Conservation (phyloP, 2,113 vertebrate species). For the Eulemur macaco region DNA sequence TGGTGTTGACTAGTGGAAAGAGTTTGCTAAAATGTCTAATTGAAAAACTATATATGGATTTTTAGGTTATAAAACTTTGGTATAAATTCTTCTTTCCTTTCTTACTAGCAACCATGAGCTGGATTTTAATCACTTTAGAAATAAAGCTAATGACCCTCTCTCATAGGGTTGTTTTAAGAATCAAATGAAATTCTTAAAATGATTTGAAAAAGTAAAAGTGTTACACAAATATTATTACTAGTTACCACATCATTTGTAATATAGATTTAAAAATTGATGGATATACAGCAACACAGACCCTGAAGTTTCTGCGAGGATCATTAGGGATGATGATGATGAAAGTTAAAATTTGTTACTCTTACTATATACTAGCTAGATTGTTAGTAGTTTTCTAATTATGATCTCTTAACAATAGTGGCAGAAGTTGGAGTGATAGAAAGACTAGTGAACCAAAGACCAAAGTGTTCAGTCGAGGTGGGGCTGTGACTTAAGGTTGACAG, state of each 20-base stretch:
- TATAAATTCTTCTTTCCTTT: background rate
- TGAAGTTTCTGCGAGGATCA: background rate
- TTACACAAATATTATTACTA: background rate
- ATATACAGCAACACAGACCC: background rate
- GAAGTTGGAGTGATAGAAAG: background rate
- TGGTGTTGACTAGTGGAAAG: background rate
- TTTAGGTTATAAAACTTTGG: background rate
- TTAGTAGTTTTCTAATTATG: background rate
- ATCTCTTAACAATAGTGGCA: background rate
- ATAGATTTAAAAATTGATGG: background rate
- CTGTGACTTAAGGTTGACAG: background rate
- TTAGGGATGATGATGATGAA: background rate
- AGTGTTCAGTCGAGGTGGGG: background rate
- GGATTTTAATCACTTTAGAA: background rate
- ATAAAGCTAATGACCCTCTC: background rate
- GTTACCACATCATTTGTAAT: background rate
- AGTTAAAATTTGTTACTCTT: background rate
- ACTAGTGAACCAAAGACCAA: background rate
- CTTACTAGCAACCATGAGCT: background rate
- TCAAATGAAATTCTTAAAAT: conserved; percentile 33
- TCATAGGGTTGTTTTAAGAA: background rate
- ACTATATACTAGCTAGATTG: background rate
- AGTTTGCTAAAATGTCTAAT: background rate
- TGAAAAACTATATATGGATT: background rate
- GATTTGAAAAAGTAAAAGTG: background rate